Evolutionary conservation across 2,888 invertebrate species (phyloP).

Genomic region (Nomada ferruginata): DNA sequence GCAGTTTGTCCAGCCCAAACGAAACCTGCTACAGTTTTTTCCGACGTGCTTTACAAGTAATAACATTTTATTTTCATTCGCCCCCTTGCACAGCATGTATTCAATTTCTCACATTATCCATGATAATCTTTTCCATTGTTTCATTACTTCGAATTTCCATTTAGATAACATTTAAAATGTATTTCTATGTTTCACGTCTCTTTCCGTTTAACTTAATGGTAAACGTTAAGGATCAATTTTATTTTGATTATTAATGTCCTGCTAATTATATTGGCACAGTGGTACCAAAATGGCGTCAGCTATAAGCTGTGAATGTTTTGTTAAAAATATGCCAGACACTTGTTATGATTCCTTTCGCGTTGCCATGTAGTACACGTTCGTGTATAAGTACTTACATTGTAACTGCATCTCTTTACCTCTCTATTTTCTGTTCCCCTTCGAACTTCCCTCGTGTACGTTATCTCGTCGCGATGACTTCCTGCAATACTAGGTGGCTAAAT

Average conservation of each 20-base stretch:
- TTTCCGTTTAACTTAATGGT: too few relatives aligned
- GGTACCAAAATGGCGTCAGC: too few relatives aligned
- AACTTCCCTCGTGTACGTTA: background rate
- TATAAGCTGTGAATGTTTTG: too few relatives aligned
- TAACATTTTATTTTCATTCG: background rate
- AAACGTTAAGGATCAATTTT: too few relatives aligned
- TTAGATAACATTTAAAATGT: too few relatives aligned
- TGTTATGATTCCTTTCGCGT: background rate
- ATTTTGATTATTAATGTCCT: too few relatives aligned
- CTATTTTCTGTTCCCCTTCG: background rate
- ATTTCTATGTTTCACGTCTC: too few relatives aligned
- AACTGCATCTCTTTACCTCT: constrained; percentile 24
- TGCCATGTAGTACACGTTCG: constrained; percentile 20
- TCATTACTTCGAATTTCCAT: too few relatives aligned
- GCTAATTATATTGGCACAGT: too few relatives aligned
- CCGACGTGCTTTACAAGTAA: constrained; percentile 91
- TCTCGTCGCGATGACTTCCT: constrained; percentile 27
- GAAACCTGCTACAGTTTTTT: constrained; percentile 98
- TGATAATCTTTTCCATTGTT: too few relatives aligned
- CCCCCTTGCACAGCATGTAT: constrained; percentile 1
- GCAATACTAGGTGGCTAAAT: constrained; percentile 37
- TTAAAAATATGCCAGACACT: too few relatives aligned
- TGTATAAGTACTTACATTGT: constrained; percentile 9
- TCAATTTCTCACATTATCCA: too few relatives aligned
- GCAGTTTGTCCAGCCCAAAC: constrained; percentile 95